Base-by-base conservation (phyloP, 2,113 vertebrate genomes). In the Girardinichthys multiradiatus region DNA sequence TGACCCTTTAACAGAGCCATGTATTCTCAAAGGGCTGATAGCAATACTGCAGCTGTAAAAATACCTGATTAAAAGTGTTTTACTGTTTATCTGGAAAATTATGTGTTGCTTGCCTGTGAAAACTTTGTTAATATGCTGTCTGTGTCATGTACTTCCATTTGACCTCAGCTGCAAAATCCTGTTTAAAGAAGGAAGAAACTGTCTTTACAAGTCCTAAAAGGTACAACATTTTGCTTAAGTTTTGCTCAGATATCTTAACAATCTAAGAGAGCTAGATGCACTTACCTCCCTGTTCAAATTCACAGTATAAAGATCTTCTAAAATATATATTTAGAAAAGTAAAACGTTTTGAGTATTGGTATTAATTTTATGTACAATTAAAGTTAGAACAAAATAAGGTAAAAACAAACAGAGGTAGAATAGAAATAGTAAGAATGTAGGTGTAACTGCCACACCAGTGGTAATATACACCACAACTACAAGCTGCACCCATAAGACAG, bases 401-500 rank as follows among this genome's bases (percentile, higher is more conserved):
- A 29, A 27, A 17, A 29, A n/a, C 35, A 62, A 7, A 45, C 13
- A 60, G 15, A 78, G 68, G 19, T 17, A 10, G n/a, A 57, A 42
- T 67, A 68, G 24, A 42, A 48, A 39, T 30, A 17, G 42, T 12
- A 11, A 69, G 19, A 45, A 75, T 48, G 69, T 26, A 76, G 69
- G 28, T 69, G 26, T 19, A 0, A 74, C 68, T 17, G 42, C 60
- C 72, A 45, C 48, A 4, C 62, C 24, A 24, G 42, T 2, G 61
- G 17, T 1, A 27, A 67, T 63, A 74, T 45, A 64, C 9, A 60
- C 10, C 60, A 65, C 67, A 81, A 80, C 74, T 54, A 77, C 28
- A 60, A 59, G 74, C 73, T 68, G 35, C 12, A 68, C 11, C 73
- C 59, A 58, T 51, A 45, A 75, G 83, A 72, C 17, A 21, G 15